A percentile compares a stretch with the other conserved stretches of the same genome.
Conservation (phyloP, 1,140 invertebrate genomes). For the Kradibia gibbosae region DNA sequence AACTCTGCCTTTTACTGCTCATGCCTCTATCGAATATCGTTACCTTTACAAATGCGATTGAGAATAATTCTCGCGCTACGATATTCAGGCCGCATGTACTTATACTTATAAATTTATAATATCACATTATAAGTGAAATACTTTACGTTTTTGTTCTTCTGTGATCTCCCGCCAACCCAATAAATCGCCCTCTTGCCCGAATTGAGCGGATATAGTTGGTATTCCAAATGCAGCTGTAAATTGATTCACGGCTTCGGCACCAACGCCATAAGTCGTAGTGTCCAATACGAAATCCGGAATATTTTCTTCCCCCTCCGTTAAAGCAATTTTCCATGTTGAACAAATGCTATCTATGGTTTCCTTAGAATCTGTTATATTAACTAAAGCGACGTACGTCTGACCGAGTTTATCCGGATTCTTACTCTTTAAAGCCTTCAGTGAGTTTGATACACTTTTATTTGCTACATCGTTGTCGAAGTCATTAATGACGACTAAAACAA, state of each 20-base stretch:
- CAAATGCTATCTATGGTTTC: constrained; percentile 61
- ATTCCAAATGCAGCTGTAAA: constrained; percentile 84
- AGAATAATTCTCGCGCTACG: no score
- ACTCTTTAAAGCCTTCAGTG: constrained; percentile 59
- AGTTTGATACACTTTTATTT: constrained; percentile 62
- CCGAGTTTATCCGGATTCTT: constrained; percentile 60
- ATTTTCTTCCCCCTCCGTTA: constrained; percentile 65
- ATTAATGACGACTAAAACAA: constrained; percentile 65
- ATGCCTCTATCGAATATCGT: no score
- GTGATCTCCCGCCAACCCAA: constrained; percentile 83
- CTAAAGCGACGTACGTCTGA: constrained; percentile 56
- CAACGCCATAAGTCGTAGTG: constrained; percentile 82
- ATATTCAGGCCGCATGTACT: no score
- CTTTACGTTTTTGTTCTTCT: constrained; percentile 75
- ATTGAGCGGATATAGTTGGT: constrained; percentile 87
- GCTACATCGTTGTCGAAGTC: constrained; percentile 60
- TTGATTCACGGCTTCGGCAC: constrained; percentile 87
- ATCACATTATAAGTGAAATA: not conserved
- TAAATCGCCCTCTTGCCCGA: constrained; percentile 86
- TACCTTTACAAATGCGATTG: no score
- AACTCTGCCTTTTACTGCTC: no score
- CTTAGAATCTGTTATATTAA: constrained; percentile 59
- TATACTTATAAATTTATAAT: no score
- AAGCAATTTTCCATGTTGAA: constrained; percentile 57
- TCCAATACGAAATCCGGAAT: constrained; percentile 86